phyloP scores from a whole-genome alignment of 1,140 invertebrate species.

The Macrobrachium rosenbergii region DNA sequence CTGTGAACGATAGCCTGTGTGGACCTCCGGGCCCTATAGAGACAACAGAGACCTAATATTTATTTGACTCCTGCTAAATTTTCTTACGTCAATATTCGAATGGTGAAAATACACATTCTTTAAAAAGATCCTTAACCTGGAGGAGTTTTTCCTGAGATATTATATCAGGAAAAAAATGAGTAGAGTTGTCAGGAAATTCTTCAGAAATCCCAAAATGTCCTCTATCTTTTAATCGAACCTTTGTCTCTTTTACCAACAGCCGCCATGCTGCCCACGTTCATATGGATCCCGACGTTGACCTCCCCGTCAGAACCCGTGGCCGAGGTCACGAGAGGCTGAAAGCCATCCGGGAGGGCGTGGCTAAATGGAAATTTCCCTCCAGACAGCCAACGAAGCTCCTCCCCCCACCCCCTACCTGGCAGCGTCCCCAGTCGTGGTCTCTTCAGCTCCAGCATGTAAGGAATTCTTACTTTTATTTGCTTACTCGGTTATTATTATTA shows the following conservation, averaged over 20 bases:
- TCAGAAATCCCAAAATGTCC: neutral
- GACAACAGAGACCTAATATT: too few relatives aligned
- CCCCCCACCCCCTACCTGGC: neutral
- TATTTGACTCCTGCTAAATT: too few relatives aligned
- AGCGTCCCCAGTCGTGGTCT: neutral
- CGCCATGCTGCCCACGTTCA: slow-evolving; percentile 28
- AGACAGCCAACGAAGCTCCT: slow-evolving; percentile 1
- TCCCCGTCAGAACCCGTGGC: neutral
- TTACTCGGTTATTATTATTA: neutral
- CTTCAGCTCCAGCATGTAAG: slow-evolving; percentile 35
- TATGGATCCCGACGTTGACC: slow-evolving; percentile 3
- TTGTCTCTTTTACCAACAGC: neutral
- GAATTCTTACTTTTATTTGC: too few relatives aligned
- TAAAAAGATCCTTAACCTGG: too few relatives aligned
- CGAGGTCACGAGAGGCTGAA: slow-evolving; percentile 8
- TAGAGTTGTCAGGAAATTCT: too few relatives aligned
- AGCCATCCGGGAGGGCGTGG: slow-evolving; percentile 35
- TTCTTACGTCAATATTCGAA: too few relatives aligned
- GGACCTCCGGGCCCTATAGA: too few relatives aligned
- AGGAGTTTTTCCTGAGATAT: too few relatives aligned
- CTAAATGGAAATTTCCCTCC: slow-evolving; percentile 38
- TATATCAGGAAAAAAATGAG: too few relatives aligned
- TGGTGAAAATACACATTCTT: too few relatives aligned
- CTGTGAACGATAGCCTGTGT: too few relatives aligned
- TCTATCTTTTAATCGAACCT: neutral